phyloP scores from a whole-genome alignment of 1,140 invertebrate genomes.

The Globodera ellingtonae region DNA sequence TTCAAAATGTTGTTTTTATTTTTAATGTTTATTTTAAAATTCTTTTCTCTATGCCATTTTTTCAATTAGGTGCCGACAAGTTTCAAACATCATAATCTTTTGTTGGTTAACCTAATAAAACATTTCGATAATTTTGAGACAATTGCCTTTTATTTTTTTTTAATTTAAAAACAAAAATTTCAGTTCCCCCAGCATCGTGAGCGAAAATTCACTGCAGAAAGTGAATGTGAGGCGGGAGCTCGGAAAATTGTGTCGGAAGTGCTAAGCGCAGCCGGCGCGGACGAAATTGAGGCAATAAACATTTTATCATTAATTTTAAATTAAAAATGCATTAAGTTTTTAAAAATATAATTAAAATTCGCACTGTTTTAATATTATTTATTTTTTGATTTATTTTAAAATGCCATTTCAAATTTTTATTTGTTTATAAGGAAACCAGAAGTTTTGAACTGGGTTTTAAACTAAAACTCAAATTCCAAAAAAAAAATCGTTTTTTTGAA shows the following conservation, averaged over 20 bases:
- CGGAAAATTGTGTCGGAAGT: slow-evolving; percentile 21
- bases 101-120: too few species aligned
- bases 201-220: slow-evolving; percentile 1
- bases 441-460: too few species aligned
- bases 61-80: too few species aligned
- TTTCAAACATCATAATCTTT: too few species aligned
- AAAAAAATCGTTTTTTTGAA: too few species aligned
- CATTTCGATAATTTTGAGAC: not conserved
- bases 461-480: too few species aligned
- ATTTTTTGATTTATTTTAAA: not conserved
- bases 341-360: not conserved
- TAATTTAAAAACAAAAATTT: not conserved
- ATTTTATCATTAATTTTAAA: not conserved
- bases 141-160: not conserved
- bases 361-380: slow-evolving; percentile 8
- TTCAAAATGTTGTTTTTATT: too few species aligned
- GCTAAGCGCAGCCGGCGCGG: not conserved
- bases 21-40: too few species aligned
- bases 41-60: too few species aligned
- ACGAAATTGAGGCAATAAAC: slow-evolving; percentile 13
- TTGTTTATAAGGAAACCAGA: not conserved
- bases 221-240: slow-evolving; percentile 20
- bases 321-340: not conserved
- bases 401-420: not conserved
- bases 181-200: not conserved